A percentile compares a stretch with the other conserved stretches of the same genome.
Conservation (phyloP, 2,797 vertebrate genomes). For the Chaetodon trifasciatus region DNA sequence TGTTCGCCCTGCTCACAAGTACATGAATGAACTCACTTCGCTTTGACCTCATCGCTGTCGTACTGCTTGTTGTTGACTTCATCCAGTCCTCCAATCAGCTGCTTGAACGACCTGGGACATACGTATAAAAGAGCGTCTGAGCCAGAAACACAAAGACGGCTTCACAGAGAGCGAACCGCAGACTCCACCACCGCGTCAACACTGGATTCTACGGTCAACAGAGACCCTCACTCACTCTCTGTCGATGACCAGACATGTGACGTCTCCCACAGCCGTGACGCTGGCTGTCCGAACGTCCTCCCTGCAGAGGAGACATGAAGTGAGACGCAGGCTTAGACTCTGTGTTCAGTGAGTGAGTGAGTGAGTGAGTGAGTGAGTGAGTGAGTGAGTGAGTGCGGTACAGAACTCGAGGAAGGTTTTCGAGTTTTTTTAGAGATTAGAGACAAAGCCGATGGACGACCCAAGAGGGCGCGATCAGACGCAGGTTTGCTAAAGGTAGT, state of each 20-base stretch:
- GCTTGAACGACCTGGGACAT: constrained; percentile 77
- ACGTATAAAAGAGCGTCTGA: not conserved
- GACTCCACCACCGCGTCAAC: not conserved
- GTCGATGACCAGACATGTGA: constrained; percentile 95
- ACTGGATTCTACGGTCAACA: not conserved
- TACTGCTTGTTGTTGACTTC: constrained; percentile 69
- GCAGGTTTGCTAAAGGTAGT: no score
- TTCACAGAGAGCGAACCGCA: not conserved
- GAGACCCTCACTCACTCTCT: constrained; percentile 90
- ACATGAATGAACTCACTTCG: constrained; percentile 64
- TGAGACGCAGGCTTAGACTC: not conserved
- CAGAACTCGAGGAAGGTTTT: no score
- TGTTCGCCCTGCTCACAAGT: no score
- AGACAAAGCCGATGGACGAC: no score
- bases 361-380: no score
- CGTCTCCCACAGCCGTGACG: constrained; percentile 91
- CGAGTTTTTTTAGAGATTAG: no score
- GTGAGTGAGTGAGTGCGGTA: no score
- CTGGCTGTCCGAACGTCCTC: constrained; percentile 95
- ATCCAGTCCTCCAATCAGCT: constrained; percentile 82
- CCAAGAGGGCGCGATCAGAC: no score
- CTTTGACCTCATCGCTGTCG: constrained; percentile 72
- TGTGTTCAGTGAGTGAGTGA: no score
- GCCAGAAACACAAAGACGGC: not conserved
- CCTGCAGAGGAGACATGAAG: constrained; percentile 67